phyloP scores from a whole-genome alignment of 2,888 invertebrate genomes.

The Tethea ocularis region DNA sequence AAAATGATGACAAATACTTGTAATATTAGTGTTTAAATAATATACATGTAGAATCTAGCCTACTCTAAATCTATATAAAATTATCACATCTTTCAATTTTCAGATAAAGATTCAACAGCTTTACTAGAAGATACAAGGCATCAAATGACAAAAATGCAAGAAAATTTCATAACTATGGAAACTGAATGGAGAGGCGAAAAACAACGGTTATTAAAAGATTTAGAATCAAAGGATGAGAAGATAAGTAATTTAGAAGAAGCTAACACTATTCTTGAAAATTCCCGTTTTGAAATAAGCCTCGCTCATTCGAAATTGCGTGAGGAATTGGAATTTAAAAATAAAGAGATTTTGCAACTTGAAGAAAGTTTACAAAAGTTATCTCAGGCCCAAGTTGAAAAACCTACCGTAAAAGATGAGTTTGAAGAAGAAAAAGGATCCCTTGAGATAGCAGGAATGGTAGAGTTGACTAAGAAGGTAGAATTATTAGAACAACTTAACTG shows the following conservation, averaged over 20 bases:
- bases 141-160: constrained; percentile 92
- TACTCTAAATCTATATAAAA: constrained; percentile 11
- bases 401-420: constrained; percentile 60
- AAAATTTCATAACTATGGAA: constrained; percentile 89
- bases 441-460: constrained; percentile 71
- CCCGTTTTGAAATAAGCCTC: constrained; percentile 78
- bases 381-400: constrained; percentile 31
- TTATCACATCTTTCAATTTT: constrained; percentile 28
- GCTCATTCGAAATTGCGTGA: constrained; percentile 81
- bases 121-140: constrained; percentile 91
- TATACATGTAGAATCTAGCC: too few relatives aligned
- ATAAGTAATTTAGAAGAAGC: constrained; percentile 83
- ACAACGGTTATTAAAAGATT: constrained; percentile 77
- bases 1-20: too few relatives aligned
- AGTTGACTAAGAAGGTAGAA: constrained; percentile 78
- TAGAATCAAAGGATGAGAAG: constrained; percentile 82
- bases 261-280: constrained; percentile 77
- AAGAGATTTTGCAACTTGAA: constrained; percentile 67
- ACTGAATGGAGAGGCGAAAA: constrained; percentile 88
- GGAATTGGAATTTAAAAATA: constrained; percentile 77
- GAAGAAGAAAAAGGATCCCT: constrained; percentile 85
- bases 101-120: constrained; percentile 87
- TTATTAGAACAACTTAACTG: constrained; percentile 78
- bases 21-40: too few relatives aligned
- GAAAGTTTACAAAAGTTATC: constrained; percentile 54